Conservation (phyloP, 2,113 vertebrate species). For the Gobiocypris rarus region DNA sequence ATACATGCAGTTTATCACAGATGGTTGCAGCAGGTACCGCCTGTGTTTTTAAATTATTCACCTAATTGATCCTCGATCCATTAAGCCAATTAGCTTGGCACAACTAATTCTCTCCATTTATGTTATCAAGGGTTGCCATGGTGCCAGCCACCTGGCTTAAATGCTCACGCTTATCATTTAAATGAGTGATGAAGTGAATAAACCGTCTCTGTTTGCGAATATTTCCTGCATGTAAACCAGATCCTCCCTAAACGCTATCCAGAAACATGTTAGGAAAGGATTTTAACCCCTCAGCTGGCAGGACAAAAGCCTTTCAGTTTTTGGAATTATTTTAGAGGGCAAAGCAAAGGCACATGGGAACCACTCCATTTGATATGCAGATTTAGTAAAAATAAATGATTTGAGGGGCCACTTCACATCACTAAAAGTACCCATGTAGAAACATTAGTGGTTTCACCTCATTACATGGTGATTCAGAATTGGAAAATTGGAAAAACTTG, state of each 20-base stretch:
- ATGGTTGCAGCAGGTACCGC: constrained; percentile 69
- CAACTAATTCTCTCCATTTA: constrained; percentile 44
- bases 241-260: constrained; percentile 14
- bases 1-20: constrained; percentile 56
- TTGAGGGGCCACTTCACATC: constrained; percentile 36
- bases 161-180: not conserved
- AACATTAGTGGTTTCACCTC: constrained; percentile 21
- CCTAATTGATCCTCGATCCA: constrained; percentile 68
- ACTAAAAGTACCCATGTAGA: constrained; percentile 11
- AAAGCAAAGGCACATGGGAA: not conserved
- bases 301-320: constrained; percentile 36
- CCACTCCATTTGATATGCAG: constrained; percentile 41
- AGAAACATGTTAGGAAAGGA: not conserved
- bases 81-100: constrained; percentile 64
- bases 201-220: constrained; percentile 17
- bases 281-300: constrained; percentile 36
- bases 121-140: constrained; percentile 30
- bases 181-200: constrained; percentile 30
- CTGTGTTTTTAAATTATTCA: constrained; percentile 75
- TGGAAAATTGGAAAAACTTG: constrained; percentile 1
- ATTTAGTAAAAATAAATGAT: constrained; percentile 45
- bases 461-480: constrained; percentile 39
- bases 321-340: not conserved
- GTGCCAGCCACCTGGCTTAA: constrained; percentile 32
- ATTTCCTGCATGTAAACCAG: constrained; percentile 15